Conservation (phyloP, 2,113 vertebrate genomes). For the Phycodurus eques region DNA sequence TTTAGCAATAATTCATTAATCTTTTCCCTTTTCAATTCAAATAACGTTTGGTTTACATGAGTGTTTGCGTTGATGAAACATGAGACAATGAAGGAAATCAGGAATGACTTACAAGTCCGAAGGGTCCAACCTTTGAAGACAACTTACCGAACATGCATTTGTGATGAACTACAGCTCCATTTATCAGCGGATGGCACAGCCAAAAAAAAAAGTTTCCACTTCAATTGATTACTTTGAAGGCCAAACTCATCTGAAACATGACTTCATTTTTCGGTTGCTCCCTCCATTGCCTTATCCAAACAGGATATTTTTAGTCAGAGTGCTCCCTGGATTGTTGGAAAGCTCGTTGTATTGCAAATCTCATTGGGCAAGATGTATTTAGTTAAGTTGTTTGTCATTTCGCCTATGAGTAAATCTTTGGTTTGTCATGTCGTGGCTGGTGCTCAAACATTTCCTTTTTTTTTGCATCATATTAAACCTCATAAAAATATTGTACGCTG, state of each 20-base stretch:
- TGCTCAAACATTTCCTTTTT: slow-evolving; percentile 15
- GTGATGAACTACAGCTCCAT: slow-evolving; percentile 29
- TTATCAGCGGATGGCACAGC: slow-evolving; percentile 21
- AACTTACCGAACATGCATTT: slow-evolving; percentile 13
- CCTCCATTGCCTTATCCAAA: slow-evolving; percentile 38
- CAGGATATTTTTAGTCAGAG: slow-evolving; percentile 60
- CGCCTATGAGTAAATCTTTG: slow-evolving; percentile 30
- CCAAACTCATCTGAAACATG: slow-evolving; percentile 43
- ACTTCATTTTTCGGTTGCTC: slow-evolving; percentile 49
- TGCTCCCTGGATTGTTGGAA: slow-evolving; percentile 51
- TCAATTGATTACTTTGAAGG: slow-evolving; percentile 49
- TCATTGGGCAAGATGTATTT: slow-evolving; percentile 29
- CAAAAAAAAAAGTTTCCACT: slow-evolving; percentile 36
- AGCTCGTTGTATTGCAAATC: slow-evolving; percentile 52
- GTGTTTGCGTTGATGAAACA: not conserved
- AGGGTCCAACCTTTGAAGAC: slow-evolving; percentile 1
- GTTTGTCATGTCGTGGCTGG: slow-evolving; percentile 7
- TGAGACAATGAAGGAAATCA: not conserved
- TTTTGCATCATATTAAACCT: slow-evolving; percentile 29
- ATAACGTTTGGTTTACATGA: not conserved
- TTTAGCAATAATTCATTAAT: not conserved
- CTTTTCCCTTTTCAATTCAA: not conserved
- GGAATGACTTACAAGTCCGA: not conserved
- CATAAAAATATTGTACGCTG: slow-evolving; percentile 15
- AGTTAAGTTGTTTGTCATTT: slow-evolving; percentile 39